phyloP scores from a whole-genome alignment of 2,113 vertebrate genomes.

The Pogonocichla stellata region DNA sequence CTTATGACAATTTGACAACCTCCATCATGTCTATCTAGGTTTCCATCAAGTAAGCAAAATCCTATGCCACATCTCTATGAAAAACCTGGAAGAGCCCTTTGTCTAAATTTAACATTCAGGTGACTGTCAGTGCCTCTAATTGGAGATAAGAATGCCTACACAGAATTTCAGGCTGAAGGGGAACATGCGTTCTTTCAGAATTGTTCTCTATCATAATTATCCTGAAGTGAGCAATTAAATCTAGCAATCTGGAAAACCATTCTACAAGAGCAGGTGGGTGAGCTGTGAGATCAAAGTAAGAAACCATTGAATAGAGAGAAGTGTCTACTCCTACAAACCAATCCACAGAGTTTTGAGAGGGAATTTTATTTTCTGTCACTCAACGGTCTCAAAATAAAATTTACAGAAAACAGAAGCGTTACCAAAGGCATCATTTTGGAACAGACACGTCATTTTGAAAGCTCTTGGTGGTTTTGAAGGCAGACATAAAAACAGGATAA shows the following conservation, averaged over 20 bases:
- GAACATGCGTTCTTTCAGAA: background rate
- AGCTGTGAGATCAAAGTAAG: background rate
- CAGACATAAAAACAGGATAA: background rate
- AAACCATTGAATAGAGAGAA: background rate
- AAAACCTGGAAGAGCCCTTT: background rate
- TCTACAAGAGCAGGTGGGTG: background rate
- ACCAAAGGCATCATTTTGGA: background rate
- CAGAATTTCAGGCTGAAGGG: background rate
- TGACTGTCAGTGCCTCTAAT: background rate
- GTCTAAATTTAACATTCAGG: background rate
- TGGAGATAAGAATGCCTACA: background rate
- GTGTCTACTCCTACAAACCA: background rate
- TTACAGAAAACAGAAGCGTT: background rate
- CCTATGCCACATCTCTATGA: background rate
- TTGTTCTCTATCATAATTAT: background rate
- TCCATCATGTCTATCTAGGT: background rate
- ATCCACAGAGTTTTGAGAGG: background rate
- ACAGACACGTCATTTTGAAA: background rate
- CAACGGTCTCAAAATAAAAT: background rate
- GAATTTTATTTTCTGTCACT: background rate
- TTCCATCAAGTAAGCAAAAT: background rate
- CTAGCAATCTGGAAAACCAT: background rate
- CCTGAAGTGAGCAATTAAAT: slow-evolving; percentile 20
- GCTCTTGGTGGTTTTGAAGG: background rate
- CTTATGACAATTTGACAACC: background rate